These are phyloP conservation scores for Montifringilla adamsi DNA, from an alignment of 2,113 vertebrate genomes.

Conservation along the genomic window DNA sequence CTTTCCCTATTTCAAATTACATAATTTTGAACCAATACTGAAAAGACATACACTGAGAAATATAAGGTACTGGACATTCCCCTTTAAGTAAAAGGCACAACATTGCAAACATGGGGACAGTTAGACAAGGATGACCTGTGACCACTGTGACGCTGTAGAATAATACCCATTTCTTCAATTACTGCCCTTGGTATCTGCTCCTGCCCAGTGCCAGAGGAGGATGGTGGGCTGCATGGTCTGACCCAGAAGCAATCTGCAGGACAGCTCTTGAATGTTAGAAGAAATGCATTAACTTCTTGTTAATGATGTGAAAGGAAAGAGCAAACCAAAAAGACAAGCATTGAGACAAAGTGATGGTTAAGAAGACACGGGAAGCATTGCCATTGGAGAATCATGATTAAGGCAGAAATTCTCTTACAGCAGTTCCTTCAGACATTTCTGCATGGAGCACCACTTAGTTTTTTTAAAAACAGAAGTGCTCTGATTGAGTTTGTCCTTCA, in stretches of 20 bases:
- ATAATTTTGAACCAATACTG: background rate
- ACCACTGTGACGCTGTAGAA: background rate
- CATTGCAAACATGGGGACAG: fast-evolving
- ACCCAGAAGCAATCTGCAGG: background rate
- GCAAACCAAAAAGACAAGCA: background rate
- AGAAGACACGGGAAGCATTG: background rate
- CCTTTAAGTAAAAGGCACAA: background rate
- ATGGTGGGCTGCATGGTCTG: background rate
- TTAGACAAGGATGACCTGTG: background rate
- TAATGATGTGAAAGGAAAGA: background rate
- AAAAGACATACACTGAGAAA: background rate
- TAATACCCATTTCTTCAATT: background rate
- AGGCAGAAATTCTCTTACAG: background rate
- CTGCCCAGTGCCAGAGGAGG: background rate
- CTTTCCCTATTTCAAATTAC: background rate
- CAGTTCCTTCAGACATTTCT: background rate
- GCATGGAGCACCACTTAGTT: background rate
- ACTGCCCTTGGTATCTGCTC: background rate
- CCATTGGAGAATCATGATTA: background rate
- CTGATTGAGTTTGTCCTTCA: background rate
- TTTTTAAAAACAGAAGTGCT: background rate
- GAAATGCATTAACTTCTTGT: background rate
- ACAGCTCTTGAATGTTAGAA: background rate
- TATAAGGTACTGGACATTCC: background rate
- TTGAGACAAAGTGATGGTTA: background rate